Conservation (phyloP, 2,113 vertebrate genomes). For the Rhinolophus sinicus region DNA sequence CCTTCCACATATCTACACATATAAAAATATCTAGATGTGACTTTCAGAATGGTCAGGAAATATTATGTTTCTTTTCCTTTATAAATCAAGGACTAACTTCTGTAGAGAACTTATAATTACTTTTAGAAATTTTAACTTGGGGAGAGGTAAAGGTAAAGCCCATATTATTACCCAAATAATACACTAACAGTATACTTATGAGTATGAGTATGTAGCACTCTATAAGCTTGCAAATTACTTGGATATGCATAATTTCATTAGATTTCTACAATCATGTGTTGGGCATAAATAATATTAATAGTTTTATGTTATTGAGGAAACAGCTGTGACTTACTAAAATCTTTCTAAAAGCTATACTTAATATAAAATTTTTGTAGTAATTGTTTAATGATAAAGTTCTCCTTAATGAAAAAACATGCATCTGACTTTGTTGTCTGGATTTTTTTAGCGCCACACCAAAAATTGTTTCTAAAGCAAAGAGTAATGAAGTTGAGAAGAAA, state of each 20-base stretch:
- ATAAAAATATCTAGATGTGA: not conserved
- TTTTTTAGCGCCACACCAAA: constrained; percentile 92
- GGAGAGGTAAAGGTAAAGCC: not conserved
- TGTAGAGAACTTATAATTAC: not conserved
- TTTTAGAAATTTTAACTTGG: constrained; percentile 44
- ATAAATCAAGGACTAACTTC: constrained; percentile 16
- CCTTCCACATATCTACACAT: not conserved
- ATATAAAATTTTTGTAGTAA: constrained; percentile 13
- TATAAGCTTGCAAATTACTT: not conserved
- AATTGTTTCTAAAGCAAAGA: constrained; percentile 91
- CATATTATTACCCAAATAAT: not conserved
- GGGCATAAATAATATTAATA: not conserved
- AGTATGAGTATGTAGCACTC: not conserved
- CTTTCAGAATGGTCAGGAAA: constrained; percentile 9
- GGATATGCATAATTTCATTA: constrained; percentile 5
- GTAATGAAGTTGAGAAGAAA: constrained; percentile 86
- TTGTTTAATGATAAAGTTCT: constrained; percentile 9
- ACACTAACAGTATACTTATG: not conserved
- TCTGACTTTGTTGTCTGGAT: constrained; percentile 59
- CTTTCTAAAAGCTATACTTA: constrained; percentile 11
- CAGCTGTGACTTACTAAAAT: not conserved
- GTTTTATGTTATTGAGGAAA: not conserved
- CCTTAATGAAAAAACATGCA: not conserved
- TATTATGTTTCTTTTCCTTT: not conserved
- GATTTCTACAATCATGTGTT: not conserved